phyloP scores from a whole-genome alignment of 1,140 invertebrate species.

The Maniola jurtina region DNA sequence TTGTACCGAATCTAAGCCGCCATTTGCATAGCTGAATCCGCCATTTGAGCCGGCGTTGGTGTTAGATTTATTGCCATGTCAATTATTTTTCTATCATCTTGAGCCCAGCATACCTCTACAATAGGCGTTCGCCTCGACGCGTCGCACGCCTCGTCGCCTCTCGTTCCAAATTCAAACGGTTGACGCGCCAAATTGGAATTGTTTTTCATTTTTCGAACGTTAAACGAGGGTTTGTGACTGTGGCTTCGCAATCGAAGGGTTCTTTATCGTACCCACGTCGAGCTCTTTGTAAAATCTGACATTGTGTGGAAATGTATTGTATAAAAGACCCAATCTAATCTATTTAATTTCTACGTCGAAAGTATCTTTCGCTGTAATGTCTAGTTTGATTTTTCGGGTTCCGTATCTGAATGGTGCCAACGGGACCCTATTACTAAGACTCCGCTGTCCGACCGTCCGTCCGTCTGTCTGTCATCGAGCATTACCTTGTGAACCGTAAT shows the following conservation, averaged over 20 bases:
- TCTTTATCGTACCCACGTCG: conserved; percentile 22
- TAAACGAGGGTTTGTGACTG: conserved; percentile 54
- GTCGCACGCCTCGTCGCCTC: conserved; percentile 54
- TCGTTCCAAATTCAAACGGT: conserved; percentile 64
- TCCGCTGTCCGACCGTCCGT: no score
- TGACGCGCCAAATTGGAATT: conserved; percentile 67
- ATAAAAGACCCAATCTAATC: not conserved
- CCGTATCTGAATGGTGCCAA: no score
- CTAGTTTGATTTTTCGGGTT: no score
- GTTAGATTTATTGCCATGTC: not conserved
- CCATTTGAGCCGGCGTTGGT: not conserved
- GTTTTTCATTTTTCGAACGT: conserved; percentile 68
- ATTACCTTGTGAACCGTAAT: no score
- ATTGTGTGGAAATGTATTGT: not conserved
- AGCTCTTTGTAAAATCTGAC: not conserved
- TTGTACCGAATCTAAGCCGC: no score
- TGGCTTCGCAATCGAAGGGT: conserved; percentile 44
- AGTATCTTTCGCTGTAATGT: no score
- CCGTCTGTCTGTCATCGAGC: no score
- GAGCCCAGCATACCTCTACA: conserved; percentile 28
- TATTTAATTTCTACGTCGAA: not conserved
- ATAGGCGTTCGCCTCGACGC: conserved; percentile 38
- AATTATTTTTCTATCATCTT: not conserved
- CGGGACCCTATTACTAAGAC: no score
- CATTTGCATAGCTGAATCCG: no score